These are phyloP conservation scores for Meloidogyne floridensis DNA, from an alignment of 1,140 invertebrate species.

Conservation along the genomic window DNA sequence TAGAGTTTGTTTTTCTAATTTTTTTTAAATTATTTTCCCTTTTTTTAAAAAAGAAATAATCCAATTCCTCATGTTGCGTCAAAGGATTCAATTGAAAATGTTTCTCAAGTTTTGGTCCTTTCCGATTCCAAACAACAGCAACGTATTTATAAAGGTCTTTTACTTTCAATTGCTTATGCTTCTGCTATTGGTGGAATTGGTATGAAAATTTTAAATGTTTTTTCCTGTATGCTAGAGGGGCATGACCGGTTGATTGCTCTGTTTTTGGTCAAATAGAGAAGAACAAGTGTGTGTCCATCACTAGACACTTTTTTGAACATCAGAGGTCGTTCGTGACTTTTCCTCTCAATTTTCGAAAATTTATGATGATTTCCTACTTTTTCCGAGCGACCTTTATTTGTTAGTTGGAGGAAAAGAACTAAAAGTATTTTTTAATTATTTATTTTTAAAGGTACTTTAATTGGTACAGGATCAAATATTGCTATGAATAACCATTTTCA, in stretches of 20 bases:
- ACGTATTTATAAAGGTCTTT: constrained; percentile 62
- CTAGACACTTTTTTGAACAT: no score
- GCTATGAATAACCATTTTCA: constrained; percentile 75
- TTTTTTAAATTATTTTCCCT: background rate
- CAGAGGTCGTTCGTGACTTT: no score
- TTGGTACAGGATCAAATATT: constrained; percentile 85
- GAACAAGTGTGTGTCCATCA: no score
- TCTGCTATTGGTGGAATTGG: constrained; percentile 78
- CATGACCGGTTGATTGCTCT: no score
- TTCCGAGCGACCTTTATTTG: no score
- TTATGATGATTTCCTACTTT: no score
- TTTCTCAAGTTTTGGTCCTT: constrained; percentile 23
- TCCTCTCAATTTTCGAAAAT: no score
- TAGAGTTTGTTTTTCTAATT: constrained; percentile 40
- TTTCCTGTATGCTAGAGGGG: no score
- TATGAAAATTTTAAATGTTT: background rate
- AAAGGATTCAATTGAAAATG: constrained; percentile 13
- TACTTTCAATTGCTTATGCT: constrained; percentile 79
- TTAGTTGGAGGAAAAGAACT: no score
- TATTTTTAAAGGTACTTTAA: constrained; percentile 72
- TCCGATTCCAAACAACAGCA: constrained; percentile 24
- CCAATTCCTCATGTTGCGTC: background rate
- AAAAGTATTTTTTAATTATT: background rate
- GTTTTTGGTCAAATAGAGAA: no score
- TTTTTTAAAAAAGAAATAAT: background rate